A percentile compares a stretch with the other conserved stretches of the same genome.
These are phyloP conservation scores for Rhodinocichla rosea DNA, from an alignment of 2,113 vertebrate genomes.

Conservation along the genomic window DNA sequence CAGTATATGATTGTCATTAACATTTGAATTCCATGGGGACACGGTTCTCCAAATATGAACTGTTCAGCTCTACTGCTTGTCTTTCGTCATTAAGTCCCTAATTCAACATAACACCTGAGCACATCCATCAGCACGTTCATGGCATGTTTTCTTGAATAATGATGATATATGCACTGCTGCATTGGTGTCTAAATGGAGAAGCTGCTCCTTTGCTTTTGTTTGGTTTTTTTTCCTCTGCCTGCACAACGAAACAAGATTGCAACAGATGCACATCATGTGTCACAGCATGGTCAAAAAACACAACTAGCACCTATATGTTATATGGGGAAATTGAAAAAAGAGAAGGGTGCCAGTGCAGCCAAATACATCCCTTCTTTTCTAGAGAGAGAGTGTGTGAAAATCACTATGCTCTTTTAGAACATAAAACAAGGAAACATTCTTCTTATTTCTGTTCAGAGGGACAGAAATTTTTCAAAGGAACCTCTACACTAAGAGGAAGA, in stretches of 20 bases:
- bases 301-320: accelerated
- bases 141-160: background rate
- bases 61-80: background rate
- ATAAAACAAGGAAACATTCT: background rate
- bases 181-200: background rate
- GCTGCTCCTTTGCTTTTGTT: background rate
- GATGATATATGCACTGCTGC: background rate
- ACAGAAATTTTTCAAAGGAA: background rate
- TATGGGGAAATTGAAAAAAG: background rate
- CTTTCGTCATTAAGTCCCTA: background rate
- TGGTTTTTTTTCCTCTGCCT: background rate
- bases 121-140: background rate
- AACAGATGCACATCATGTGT: background rate
- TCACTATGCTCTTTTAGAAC: background rate
- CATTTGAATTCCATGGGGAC: background rate
- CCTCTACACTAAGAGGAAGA: background rate
- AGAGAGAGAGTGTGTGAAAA: background rate
- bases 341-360: background rate
- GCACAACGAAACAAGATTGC: background rate
- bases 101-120: constrained; percentile 5
- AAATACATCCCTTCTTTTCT: background rate
- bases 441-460: background rate
- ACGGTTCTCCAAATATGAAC: background rate
- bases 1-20: background rate
- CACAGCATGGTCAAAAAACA: background rate